Evolutionary conservation across 2,113 vertebrate species (phyloP).

Genomic region (Cyprichromis sp.): DNA sequence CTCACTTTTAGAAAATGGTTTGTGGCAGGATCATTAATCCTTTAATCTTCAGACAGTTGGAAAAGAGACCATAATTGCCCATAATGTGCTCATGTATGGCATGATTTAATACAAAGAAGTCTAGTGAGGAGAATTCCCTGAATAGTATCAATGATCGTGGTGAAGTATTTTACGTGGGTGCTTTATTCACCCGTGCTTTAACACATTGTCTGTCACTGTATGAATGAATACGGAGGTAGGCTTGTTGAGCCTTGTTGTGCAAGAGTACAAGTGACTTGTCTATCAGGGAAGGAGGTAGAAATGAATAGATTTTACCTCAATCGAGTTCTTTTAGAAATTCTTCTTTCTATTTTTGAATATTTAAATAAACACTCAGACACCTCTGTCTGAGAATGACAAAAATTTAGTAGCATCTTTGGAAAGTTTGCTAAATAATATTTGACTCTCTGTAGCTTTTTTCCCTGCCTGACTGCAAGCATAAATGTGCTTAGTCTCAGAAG

Average conservation of each 20-base stretch:
- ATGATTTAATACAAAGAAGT: conserved; percentile 1
- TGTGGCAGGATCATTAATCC: conserved; percentile 10
- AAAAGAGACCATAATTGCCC: neutral
- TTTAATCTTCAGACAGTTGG: conserved; percentile 15
- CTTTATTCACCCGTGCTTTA: conserved; percentile 2
- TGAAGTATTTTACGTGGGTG: neutral
- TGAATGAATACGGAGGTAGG: neutral
- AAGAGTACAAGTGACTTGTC: neutral
- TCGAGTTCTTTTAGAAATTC: neutral
- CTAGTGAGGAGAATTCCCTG: neutral
- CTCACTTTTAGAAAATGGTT: neutral
- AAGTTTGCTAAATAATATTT: neutral
- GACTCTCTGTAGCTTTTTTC: neutral
- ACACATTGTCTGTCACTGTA: neutral
- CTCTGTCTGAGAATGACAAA: neutral
- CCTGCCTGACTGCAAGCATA: neutral
- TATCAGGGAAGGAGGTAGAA: neutral
- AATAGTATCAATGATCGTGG: neutral
- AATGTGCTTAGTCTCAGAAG: neutral
- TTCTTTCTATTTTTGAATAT: neutral
- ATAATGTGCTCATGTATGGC: neutral
- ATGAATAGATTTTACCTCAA: neutral
- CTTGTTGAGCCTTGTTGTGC: neutral
- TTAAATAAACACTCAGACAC: neutral
- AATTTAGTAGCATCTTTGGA: neutral